These are phyloP conservation scores for Gerris lacustris DNA, from an alignment of 2,888 invertebrate genomes.

Conservation along the genomic window DNA sequence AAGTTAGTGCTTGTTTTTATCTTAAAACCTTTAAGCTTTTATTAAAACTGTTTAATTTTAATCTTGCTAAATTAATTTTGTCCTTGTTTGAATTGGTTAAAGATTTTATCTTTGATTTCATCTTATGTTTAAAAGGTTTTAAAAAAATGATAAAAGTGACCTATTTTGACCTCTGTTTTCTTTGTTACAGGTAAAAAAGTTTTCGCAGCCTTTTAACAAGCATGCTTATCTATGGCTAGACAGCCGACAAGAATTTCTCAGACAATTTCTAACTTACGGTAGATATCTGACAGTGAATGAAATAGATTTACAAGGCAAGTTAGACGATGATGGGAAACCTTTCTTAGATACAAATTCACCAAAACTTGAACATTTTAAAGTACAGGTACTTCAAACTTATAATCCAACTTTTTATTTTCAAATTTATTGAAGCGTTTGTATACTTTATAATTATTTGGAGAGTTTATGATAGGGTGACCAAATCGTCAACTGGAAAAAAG, in stretches of 20 bases:
- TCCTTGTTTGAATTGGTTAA: background rate
- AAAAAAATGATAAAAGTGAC: too few species aligned
- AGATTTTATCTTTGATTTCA: too few species aligned
- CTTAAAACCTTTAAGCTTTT: background rate
- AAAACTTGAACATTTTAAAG: constrained; percentile 59
- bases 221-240: constrained; percentile 72
- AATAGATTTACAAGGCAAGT: constrained; percentile 43
- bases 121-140: too few species aligned
- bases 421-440: background rate
- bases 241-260: constrained; percentile 59
- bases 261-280: constrained; percentile 60
- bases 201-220: constrained; percentile 45
- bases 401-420: constrained; percentile 2
- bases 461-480: background rate
- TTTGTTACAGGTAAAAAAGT: constrained; percentile 36
- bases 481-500: too few species aligned
- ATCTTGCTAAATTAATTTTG: background rate
- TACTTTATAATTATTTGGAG: background rate
- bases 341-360: constrained; percentile 45
- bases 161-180: too few species aligned
- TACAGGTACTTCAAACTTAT: constrained; percentile 30
- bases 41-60: background rate
- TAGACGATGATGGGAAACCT: constrained; percentile 29
- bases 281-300: constrained; percentile 60
- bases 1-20: constrained; percentile 36